Conservation (phyloP, 2,797 vertebrate genomes). For the Muscicapa comitata region DNA sequence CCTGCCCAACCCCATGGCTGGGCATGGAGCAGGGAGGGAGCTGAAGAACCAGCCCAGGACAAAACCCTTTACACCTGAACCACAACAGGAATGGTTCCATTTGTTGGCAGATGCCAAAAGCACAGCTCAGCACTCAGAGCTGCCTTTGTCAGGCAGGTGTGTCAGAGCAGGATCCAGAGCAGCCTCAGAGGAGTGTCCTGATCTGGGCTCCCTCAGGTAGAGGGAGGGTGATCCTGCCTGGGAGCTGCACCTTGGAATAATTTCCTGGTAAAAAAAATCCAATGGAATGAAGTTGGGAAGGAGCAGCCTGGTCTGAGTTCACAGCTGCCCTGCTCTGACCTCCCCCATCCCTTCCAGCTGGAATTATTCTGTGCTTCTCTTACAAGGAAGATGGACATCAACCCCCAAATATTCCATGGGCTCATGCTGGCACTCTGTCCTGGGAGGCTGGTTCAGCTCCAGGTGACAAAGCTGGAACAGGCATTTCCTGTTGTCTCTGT, state of each 20-base stretch:
- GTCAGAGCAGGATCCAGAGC: not conserved
- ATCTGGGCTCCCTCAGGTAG: not conserved
- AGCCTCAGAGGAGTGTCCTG: not conserved
- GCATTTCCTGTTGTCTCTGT: not conserved
- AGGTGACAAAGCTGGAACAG: not conserved
- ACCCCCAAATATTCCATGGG: not conserved
- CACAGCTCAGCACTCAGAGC: not conserved
- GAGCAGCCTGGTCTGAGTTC: not conserved
- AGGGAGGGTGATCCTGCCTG: not conserved
- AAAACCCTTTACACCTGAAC: not conserved
- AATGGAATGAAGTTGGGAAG: not conserved
- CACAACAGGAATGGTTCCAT: not conserved
- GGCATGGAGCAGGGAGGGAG: not conserved
- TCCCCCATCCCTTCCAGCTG: not conserved
- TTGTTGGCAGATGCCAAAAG: not conserved
- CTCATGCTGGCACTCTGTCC: rapidly evolving
- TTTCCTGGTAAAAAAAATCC: not conserved
- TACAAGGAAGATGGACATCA: not conserved
- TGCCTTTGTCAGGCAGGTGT: not conserved
- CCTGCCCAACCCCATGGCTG: not conserved
- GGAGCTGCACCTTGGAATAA: not conserved
- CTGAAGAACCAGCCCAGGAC: not conserved
- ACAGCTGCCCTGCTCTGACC: not conserved
- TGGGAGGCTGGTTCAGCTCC: not conserved
- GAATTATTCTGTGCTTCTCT: not conserved